Evolutionary conservation across 2,113 vertebrate species (phyloP).

Genomic region (Vulpes vulpes): DNA sequence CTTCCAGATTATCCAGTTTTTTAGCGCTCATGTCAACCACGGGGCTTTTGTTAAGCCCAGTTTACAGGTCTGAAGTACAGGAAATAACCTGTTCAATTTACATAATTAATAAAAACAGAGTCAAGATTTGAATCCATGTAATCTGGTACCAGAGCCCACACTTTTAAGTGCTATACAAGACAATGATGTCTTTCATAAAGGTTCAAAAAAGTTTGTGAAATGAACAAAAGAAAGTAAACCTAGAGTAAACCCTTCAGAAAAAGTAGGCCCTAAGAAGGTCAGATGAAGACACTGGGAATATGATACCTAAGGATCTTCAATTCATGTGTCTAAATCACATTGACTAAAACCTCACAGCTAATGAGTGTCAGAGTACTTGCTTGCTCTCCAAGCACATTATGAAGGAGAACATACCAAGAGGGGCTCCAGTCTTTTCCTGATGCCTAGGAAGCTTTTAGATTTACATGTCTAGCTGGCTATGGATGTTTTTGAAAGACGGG

Average conservation of each 20-base stretch:
- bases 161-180: neutral
- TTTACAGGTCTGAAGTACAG: neutral
- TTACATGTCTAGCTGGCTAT: slow-evolving; percentile 65
- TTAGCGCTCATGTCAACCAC: slow-evolving; percentile 1
- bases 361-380: neutral
- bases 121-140: neutral
- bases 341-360: neutral
- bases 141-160: neutral
- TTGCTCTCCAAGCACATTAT: neutral
- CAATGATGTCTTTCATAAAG: neutral
- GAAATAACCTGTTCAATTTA: neutral
- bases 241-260: neutral
- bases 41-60: neutral
- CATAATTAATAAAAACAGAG: neutral
- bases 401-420: neutral
- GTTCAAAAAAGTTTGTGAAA: neutral
- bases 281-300: neutral
- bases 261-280: neutral
- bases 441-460: slow-evolving; percentile 76
- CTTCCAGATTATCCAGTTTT: neutral
- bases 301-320: neutral
- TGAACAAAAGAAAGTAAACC: neutral
- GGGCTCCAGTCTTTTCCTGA: slow-evolving; percentile 65
- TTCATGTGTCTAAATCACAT: neutral
- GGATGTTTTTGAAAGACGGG: slow-evolving; percentile 73